Evolutionary conservation across 2,797 vertebrate genomes (phyloP).

Genomic region (Pyrocephalus nanus): DNA sequence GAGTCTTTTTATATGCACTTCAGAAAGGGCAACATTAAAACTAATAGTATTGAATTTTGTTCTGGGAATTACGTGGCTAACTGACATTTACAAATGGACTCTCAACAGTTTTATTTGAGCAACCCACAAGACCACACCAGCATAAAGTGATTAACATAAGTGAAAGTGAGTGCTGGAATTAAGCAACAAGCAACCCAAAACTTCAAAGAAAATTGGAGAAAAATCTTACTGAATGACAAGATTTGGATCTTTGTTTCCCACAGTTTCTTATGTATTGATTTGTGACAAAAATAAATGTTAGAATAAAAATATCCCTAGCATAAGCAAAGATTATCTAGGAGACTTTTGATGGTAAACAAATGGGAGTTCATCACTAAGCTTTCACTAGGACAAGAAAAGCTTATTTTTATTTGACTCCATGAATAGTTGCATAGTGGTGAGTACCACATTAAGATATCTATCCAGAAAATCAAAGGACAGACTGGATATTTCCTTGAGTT

Average conservation of each 20-base stretch:
- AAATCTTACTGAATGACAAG: not conserved
- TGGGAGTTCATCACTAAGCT: not conserved
- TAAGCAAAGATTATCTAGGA: not conserved
- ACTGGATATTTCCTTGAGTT: not conserved
- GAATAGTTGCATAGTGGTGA: not conserved
- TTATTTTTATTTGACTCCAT: not conserved
- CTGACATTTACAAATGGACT: not conserved
- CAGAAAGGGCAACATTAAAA: not conserved
- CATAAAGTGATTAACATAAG: not conserved
- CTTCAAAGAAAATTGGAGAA: not conserved
- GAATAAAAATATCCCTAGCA: not conserved
- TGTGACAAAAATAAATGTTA: not conserved
- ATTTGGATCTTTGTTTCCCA: not conserved
- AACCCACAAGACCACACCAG: not conserved
- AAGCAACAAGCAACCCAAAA: not conserved
- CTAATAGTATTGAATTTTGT: not conserved
- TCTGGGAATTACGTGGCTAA: not conserved
- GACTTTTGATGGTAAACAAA: not conserved
- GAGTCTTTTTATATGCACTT: not conserved
- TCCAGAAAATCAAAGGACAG: not conserved
- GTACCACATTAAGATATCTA: not conserved
- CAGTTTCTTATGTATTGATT: not conserved
- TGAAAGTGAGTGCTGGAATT: not conserved
- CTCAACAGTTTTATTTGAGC: not conserved
- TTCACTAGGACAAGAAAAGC: not conserved